Evolutionary conservation across 1,140 invertebrate species (phyloP), one percentile per base, ranked within the genome.

Genomic region (Drosophila mojavensis): DNA sequence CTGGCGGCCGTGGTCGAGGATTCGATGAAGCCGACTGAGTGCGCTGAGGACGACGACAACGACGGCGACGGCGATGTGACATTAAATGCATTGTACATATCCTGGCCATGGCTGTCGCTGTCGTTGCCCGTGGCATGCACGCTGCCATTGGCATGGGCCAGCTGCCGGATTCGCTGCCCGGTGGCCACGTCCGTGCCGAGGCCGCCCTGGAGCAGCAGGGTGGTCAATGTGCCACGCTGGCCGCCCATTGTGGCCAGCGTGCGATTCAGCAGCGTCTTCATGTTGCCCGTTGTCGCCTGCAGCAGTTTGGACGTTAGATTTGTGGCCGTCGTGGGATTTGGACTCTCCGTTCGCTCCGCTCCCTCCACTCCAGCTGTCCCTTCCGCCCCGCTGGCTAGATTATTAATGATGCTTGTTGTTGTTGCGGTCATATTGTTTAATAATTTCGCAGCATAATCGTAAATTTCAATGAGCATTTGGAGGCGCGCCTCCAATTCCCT

Each of bases 371-470:
- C 13, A 39, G 13, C n/a, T 59, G 30, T 13, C 9, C 20, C 7
- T 20, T 39, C 11, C 28, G 56, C 33, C 24, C 33, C n/a, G 17
- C 11, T 51, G 30, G 53, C 24, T 47, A 74, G 65, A 33, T 61
- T 75, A 69, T 81, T 75, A 77, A 78, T 77, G 68, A 75, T 76
- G 48, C 47, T 71, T 51, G 50, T 58, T 55, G 72, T 78, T 58
- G 51, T 79, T 63, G 79, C 77, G 84, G 68, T 86, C 83, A 86
- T 86, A 83, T 86, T 86, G 83, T 79, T 88, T 86, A 86, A 86
- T 86, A 86, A 88, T 83, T 86, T 83, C 71, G 76, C 79, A 86
- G 79, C 83, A 86, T 86, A 86, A 80, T 86, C 83, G 83, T 82
- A 86, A 77, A 88, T 80, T 79, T 77, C 83, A 86, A 88, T 77